Evolutionary conservation across 2,113 vertebrate species (phyloP), one percentile per base, ranked within the genome.

Genomic region (Rhynchopsitta pachyrhyncha): DNA sequence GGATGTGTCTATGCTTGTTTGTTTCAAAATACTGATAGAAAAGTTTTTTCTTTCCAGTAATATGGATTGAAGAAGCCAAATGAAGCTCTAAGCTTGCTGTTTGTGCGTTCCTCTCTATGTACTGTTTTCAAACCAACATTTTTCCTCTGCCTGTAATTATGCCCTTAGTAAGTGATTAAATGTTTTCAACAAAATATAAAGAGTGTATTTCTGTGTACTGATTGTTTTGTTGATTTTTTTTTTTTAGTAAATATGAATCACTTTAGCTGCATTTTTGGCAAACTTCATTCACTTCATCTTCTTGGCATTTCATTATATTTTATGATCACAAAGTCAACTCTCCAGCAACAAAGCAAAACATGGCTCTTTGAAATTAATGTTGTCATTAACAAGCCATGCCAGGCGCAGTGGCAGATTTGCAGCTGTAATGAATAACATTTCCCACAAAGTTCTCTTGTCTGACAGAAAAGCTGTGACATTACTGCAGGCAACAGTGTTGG

Each of bases 371-470:
- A 98, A 98, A 98, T 98, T 98, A 98, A 98, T 98, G 98, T 98
- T 98, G 97, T 98, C 98, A 98, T 98, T 98, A 98, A 98, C 98
- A 98, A 98, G 95, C 95, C 97, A 97, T 97, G 95, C 98, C 98
- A 98, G 96, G 96, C 96, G 0, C 70, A 44, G 96, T 98, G 98
- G 98, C 98, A 98, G 98, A 98, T 98, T 98, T 98, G 98, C 98
- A 98, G 98, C 98, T 98, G 97, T 98, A 98, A 98, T 98, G 98
- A 98, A 98, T 98, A 98, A 98, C 97, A 97, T 98, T 98, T 98
- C 97, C 98, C 49, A 15, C 97, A 98, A 98, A 98, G 97, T 98
- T 98, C 98, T 98, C 96, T 97, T 97, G 95, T 97, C 97, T 98
- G 97, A 98, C 97, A 98, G 97, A 97, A 98, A 98, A 98, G 94